These are phyloP conservation scores for Notolabrus celidotus DNA, from an alignment of 2,797 vertebrate species.

Conservation along the genomic window DNA sequence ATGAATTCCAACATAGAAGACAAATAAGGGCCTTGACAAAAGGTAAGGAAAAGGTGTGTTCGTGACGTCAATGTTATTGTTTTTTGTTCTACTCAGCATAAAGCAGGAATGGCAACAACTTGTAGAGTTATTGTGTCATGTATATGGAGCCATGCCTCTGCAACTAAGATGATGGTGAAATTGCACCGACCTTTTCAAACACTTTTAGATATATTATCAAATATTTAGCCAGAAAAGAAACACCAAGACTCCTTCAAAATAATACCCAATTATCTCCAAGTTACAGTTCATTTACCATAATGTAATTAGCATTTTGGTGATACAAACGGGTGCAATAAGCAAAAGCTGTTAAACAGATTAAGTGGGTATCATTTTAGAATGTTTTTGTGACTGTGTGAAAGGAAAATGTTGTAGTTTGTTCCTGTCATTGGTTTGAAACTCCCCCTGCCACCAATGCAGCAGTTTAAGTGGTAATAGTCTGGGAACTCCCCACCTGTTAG, in stretches of 20 bases:
- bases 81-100: background rate
- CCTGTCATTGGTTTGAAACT: conserved; percentile 19
- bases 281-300: background rate
- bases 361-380: too few species aligned
- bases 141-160: too few species aligned
- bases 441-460: background rate
- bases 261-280: background rate
- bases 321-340: too few species aligned
- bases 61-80: background rate
- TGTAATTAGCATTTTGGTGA: too few species aligned
- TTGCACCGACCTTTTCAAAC: too few species aligned
- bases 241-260: too few species aligned
- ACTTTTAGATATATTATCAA: too few species aligned
- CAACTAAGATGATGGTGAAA: too few species aligned
- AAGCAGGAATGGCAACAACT: conserved; percentile 15
- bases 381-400: too few species aligned
- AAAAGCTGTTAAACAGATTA: too few species aligned
- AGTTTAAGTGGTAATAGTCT: background rate
- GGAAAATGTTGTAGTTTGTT: conserved; percentile 11
- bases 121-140: conserved; percentile 16
- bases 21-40: conserved; percentile 2
- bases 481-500: conserved; percentile 32
- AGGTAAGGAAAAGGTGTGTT: conserved; percentile 7
- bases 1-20: conserved; percentile 7
- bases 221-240: too few species aligned